Evolutionary conservation across 2,888 invertebrate genomes (phyloP), one percentile per base, ranked within the genome.

Genomic region (Helobdella robusta): DNA sequence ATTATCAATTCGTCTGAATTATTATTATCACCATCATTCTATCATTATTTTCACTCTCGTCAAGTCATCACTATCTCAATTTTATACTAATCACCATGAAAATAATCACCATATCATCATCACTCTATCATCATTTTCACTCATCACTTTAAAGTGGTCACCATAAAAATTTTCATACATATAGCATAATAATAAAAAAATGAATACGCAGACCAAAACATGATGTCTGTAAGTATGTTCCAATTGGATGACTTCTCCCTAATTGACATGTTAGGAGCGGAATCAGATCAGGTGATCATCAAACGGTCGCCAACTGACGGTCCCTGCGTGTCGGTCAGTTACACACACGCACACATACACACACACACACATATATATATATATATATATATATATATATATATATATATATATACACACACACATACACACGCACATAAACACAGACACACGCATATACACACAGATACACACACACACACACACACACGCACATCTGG

Each of bases 401-500:
- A 40, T 40, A 40, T n/a, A 40, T 40, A 40, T n/a, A 40, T 40
- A 40, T n/a, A 40, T 40, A 40, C 44, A 40, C n/a, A 40, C 44
- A 40, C n/a, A 40, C 44, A 40, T 40, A 40, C 44, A 40, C n/a
- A 40, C 44, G n/a, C n/a, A 40, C 44, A 40, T 40, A 40, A 11
- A 40, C n/a, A 40, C 44, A 40, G 11, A 40, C 44, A 40, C 44
- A n/a, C 44, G n/a, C 44, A 40, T 40, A n/a, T n/a, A 40, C 44
- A 40, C n/a, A 40, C 44, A 40, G 11, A 40, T 40, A 40, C 44
- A 40, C n/a, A 40, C 44, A 40, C n/a, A 40, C 44, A 40, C 44
- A 40, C 44, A 40, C n/a, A 40, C 44, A 40, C n/a, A 40, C 44
- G 44, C 44, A 40, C 44, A 40, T 40, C n/a, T n/a, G n/a, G n/a